Conservation (phyloP, 2,888 invertebrate genomes). For the Chironomus riparius region DNA sequence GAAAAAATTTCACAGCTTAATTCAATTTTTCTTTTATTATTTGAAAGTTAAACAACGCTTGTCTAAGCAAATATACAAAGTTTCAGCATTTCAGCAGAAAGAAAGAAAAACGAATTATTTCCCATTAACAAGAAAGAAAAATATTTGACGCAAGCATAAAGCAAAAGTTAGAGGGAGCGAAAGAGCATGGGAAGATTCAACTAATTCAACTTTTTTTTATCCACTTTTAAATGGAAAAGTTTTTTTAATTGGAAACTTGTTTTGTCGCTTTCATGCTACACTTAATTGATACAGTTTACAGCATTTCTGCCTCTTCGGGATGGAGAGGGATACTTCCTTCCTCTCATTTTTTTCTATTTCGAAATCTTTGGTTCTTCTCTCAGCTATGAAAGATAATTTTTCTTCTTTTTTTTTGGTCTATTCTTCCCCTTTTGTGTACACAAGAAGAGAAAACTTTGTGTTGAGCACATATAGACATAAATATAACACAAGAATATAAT, state of each 20-base stretch:
- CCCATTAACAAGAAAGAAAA: neutral
- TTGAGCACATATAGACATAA: neutral
- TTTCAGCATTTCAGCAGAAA: neutral
- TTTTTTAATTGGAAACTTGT: slow-evolving; percentile 27
- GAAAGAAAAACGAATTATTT: neutral
- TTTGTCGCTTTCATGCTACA: slow-evolving; percentile 15
- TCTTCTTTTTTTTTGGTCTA: neutral
- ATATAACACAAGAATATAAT: neutral
- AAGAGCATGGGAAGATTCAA: neutral
- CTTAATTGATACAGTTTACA: slow-evolving; percentile 23
- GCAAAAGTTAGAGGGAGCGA: neutral
- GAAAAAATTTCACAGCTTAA: neutral
- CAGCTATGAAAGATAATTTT: neutral
- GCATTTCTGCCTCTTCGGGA: neutral
- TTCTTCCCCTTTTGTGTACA: neutral
- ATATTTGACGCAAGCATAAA: neutral
- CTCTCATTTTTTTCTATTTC: neutral
- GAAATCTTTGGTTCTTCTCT: neutral
- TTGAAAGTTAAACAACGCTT: neutral
- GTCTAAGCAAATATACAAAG: neutral
- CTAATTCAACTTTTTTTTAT: slow-evolving; percentile 18
- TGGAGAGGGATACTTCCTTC: neutral
- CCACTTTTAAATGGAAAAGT: slow-evolving; percentile 22
- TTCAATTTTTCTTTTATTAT: neutral
- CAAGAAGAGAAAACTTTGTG: too few species aligned